Base-by-base conservation (phyloP, 2,113 vertebrate species). In the Candoia aspera region DNA sequence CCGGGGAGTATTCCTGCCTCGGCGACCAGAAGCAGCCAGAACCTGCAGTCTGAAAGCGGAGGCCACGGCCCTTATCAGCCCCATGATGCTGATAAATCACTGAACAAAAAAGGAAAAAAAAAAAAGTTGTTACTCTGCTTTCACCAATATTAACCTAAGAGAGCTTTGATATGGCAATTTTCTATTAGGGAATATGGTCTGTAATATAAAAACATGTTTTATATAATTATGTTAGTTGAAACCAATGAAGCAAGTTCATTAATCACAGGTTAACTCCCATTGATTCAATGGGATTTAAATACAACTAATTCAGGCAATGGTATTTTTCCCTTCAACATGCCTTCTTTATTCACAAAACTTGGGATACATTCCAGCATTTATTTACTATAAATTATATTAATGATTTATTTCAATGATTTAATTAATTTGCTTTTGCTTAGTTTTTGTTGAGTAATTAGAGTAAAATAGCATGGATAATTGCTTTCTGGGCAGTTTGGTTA, bases 1-100 rank as follows among this genome's bases (percentile, higher is more conserved):
- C 1, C 87, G 6, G 91, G 5, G 42, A 21, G 4, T 64, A 57
- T 64, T 57, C 86, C 64, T 54, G 92, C 6, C 64, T 26, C 55
- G 26, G 49, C 19, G 15, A 42, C 37, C 21, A 10, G 58, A 49
- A 60, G 15, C 64, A 79, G 55, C 88, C n/a, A 64, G 17, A n/a
- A 57, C n/a, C 53, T 85, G n/a, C 53, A 23, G 42, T 59, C 64
- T 0, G 92, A 93, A 2, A 21, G 2, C 19, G 91, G n/a, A 26
- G 92, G 37, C 15, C 94, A 95, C 1, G 95, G 96, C n/a, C 90
- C 95, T 58, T 96, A 95, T 0, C 96, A 94, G 86, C 91, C 96
- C 0, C 95, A 96, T 0, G 62, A 68, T 29, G n/a, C 29, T 13
- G 26, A 68, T n/a, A 68, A 68, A 26, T 68, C 29, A 5, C 26